Base-by-base conservation (phyloP, 2,888 invertebrate genomes). In the Nymphalis urticae region DNA sequence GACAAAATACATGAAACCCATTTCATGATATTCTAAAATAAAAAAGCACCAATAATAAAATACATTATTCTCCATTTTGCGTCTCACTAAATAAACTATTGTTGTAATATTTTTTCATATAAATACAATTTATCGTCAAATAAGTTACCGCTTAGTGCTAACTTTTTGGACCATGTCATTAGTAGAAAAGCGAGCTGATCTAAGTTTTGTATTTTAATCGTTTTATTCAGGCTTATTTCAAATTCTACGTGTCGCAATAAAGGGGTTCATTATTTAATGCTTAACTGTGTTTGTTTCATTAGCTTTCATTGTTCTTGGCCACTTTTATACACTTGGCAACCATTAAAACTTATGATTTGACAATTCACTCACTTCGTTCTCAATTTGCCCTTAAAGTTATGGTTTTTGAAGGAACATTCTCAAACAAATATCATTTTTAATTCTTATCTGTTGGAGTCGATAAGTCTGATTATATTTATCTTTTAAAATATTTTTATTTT, bases 131-230 rank as follows among this genome's bases (percentile, higher is more conserved):
- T 1, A 47, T 48, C 9, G 10, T 47, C 42, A 27, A 53, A n/a
- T 36, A 32, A 9, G 10, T 5, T n/a, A 13, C 13, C 62, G 62
- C 48, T 62, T n/a, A 7, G 10, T 61, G 59, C 68, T 61, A 21
- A 13, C 60, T 8, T 21, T 58, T 72, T 63, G 21, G 7, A 47
- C 72, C 69, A 64, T 47, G 66, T 68, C 54, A 73, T 71, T 68
- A 73, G 60, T 64, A 59, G 62, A 70, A 70, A 73, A 68, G 63
- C 59, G 73, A 75, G 73, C 74, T 75, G 75, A 78, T 76, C 76
- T 73, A 74, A 77, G 76, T 78, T 76, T 74, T 71, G 76, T 75
- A 74, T 77, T 77, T 77, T 76, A 78, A 78, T 78, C 76, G 77
- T 77, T 78, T 77, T 77, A 78, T 75, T 75, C 73, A 72, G 67